These are phyloP conservation scores for Sebastes goodei DNA, from an alignment of 2,797 vertebrate species.

Conservation along the genomic window DNA sequence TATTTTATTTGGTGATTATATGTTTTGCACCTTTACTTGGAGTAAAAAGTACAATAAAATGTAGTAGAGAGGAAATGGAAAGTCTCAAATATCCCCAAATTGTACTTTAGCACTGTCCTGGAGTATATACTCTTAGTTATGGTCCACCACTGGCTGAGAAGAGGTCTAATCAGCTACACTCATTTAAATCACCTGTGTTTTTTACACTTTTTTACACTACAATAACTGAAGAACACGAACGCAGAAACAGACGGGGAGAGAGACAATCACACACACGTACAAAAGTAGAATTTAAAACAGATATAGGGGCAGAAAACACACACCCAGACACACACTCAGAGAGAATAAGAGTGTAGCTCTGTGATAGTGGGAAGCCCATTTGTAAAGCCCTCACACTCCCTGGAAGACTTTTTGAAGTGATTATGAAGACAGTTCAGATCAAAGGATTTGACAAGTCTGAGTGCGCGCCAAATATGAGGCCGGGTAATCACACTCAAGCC, in stretches of 20 bases:
- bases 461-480: constrained; percentile 76
- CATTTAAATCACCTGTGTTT: background rate
- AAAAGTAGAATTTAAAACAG: background rate
- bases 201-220: background rate
- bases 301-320: background rate
- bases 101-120: background rate
- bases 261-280: background rate
- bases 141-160: background rate
- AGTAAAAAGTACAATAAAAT: background rate
- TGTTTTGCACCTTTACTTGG: background rate
- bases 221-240: background rate
- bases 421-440: constrained; percentile 83
- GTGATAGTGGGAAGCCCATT: constrained; percentile 59
- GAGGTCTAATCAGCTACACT: background rate
- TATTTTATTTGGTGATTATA: too few relatives aligned
- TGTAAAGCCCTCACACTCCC: constrained; percentile 78
- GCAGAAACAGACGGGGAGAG: background rate
- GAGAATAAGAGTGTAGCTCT: background rate
- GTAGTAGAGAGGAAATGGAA: background rate
- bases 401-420: constrained; percentile 81
- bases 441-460: constrained; percentile 84
- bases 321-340: background rate
- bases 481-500: constrained; percentile 78
- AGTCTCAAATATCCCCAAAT: background rate
- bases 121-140: background rate